Evolutionary conservation across 1,140 invertebrate genomes (phyloP).

Genomic region (Monomorium pharaonis): DNA sequence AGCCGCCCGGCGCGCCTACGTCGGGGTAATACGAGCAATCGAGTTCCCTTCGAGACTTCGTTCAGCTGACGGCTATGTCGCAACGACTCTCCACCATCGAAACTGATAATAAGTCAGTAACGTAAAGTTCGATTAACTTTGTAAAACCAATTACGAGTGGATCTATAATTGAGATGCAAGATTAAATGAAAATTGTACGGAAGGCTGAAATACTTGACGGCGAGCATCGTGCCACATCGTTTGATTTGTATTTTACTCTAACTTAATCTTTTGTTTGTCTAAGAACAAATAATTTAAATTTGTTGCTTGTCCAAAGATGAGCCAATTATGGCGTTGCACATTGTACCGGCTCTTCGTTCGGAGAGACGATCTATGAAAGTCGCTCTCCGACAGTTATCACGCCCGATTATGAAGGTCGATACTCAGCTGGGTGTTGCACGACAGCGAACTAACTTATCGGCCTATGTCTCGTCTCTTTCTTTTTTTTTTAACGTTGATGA

Average conservation of each 20-base stretch:
- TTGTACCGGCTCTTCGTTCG: not conserved
- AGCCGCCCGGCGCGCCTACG: not conserved
- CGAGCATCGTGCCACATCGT: not conserved
- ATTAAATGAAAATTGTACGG: not conserved
- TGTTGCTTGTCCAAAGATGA: not conserved
- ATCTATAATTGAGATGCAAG: not conserved
- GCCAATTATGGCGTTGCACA: not conserved
- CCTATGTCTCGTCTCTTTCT: not conserved
- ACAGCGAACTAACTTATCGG: slow-evolving; percentile 47
- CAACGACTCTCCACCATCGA: not conserved
- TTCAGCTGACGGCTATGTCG: not conserved
- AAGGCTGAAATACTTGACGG: not conserved
- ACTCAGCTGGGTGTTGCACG: slow-evolving; percentile 28
- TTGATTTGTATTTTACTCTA: not conserved
- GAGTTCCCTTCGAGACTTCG: not conserved
- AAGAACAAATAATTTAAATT: too few species aligned
- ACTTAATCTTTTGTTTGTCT: too few species aligned
- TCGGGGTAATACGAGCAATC: not conserved
- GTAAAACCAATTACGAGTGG: too few species aligned
- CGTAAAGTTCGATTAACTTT: not conserved
- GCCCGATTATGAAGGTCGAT: not conserved
- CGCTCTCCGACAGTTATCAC: not conserved
- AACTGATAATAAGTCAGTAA: not conserved
- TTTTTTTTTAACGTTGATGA: not conserved
- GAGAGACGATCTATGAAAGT: not conserved